Percentiles rank a stretch among this genome's conserved stretches.
phyloP scores from a whole-genome alignment of 2,888 invertebrate genomes.

The Drosophila kanekoi region DNA sequence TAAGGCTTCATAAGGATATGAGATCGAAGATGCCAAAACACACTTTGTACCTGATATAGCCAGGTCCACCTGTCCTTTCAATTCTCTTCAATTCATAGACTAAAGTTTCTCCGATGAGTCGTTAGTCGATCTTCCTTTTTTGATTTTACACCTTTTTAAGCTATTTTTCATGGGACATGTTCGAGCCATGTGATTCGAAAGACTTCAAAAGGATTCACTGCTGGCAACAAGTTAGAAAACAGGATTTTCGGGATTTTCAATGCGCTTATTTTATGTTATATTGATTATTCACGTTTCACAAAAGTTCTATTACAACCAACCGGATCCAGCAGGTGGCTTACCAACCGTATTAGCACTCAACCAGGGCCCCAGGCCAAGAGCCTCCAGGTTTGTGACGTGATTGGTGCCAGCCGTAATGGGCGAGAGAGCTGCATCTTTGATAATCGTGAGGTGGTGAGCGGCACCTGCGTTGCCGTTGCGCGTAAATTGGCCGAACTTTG shows the following conservation, averaged over 20 bases:
- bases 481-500: conserved; percentile 88
- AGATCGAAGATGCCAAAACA: too few species aligned
- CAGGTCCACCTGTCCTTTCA: too few species aligned
- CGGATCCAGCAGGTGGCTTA: conserved; percentile 40
- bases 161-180: too few species aligned
- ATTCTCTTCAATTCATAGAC: too few species aligned
- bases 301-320: conserved; percentile 53
- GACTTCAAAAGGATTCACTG: neutral
- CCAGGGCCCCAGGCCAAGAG: conserved; percentile 76
- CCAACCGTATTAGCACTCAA: conserved; percentile 45
- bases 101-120: too few species aligned
- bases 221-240: neutral
- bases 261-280: conserved; percentile 39
- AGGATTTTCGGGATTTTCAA: conserved; percentile 15
- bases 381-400: conserved; percentile 80
- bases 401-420: conserved; percentile 83
- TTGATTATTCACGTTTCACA: neutral
- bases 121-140: too few species aligned
- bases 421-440: conserved; percentile 87
- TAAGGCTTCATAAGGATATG: too few species aligned
- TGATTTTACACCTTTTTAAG: too few species aligned
- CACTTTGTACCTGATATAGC: too few species aligned
- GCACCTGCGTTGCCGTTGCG: conserved; percentile 87
- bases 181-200: too few species aligned
- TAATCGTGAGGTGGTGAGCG: conserved; percentile 87